Evolutionary conservation across 2,113 vertebrate species (phyloP).

Genomic region (Oryctolagus cuniculus): DNA sequence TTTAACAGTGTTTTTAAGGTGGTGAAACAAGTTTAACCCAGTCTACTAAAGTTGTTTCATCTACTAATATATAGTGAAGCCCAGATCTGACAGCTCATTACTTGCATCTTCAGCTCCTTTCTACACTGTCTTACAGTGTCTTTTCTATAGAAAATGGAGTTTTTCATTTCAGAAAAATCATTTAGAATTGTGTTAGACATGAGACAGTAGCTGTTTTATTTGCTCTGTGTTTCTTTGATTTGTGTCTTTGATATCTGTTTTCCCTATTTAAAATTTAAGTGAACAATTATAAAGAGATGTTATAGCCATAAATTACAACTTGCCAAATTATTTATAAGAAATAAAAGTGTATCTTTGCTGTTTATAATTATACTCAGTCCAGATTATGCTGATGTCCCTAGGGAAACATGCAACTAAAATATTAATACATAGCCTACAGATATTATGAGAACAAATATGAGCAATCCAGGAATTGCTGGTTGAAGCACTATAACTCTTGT

Average conservation of each 20-base stretch:
- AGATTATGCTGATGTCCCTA: not conserved
- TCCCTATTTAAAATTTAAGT: conserved; percentile 36
- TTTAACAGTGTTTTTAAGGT: not conserved
- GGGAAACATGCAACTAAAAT: conserved; percentile 38
- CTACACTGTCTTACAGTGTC: not conserved
- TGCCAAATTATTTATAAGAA: conserved; percentile 23
- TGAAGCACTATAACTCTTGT: not conserved
- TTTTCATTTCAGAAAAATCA: not conserved
- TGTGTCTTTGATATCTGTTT: conserved; percentile 38
- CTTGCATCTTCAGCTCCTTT: not conserved
- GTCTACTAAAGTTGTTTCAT: not conserved
- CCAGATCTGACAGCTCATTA: not conserved
- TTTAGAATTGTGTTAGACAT: not conserved
- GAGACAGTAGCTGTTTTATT: conserved; percentile 4
- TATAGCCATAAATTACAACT: conserved; percentile 7
- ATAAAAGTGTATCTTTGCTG: not conserved
- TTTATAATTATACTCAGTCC: not conserved
- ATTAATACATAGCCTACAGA: not conserved
- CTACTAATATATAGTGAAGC: not conserved
- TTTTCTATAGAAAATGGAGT: conserved; percentile 23
- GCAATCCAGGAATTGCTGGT: not conserved
- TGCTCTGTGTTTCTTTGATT: conserved; percentile 10
- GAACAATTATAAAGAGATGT: not conserved
- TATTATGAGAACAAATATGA: not conserved
- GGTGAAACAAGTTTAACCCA: not conserved